Percentiles rank a stretch among this genome's conserved stretches.
These are phyloP conservation scores for Ceyx cyanopectus DNA, from an alignment of 2,113 vertebrate genomes.

Conservation along the genomic window DNA sequence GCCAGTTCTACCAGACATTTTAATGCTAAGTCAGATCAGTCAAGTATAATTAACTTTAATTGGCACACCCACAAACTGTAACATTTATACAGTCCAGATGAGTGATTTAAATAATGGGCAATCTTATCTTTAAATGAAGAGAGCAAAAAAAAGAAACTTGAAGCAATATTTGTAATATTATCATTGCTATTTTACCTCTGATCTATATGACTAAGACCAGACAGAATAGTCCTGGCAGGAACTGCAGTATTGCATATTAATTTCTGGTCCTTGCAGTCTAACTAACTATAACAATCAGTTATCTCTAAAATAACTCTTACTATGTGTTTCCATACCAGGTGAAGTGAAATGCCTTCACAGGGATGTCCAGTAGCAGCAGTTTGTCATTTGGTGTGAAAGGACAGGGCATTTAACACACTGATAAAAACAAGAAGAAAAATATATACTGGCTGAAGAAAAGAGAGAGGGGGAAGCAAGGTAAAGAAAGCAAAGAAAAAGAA, in stretches of 20 bases:
- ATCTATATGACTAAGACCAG: slow-evolving; percentile 1
- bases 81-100: slow-evolving; percentile 35
- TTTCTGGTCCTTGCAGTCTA: not conserved
- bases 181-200: not conserved
- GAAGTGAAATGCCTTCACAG: not conserved
- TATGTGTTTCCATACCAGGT: not conserved
- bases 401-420: not conserved
- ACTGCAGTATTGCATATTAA: not conserved
- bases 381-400: not conserved
- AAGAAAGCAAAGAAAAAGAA: not conserved
- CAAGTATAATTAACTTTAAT: slow-evolving; percentile 68
- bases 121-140: slow-evolving; percentile 55
- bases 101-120: slow-evolving; percentile 54
- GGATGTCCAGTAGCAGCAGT: not conserved
- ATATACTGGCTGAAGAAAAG: not conserved
- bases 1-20: slow-evolving; percentile 65
- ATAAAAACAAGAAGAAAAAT: not conserved
- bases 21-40: slow-evolving; percentile 68
- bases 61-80: slow-evolving; percentile 56
- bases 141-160: slow-evolving; percentile 50
- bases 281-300: not conserved
- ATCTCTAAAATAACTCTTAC: not conserved
- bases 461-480: not conserved
- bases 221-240: not conserved
- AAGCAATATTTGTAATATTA: slow-evolving; percentile 36